Base-by-base conservation (phyloP, 2,113 vertebrate species). In the Apodemus sylvaticus region DNA sequence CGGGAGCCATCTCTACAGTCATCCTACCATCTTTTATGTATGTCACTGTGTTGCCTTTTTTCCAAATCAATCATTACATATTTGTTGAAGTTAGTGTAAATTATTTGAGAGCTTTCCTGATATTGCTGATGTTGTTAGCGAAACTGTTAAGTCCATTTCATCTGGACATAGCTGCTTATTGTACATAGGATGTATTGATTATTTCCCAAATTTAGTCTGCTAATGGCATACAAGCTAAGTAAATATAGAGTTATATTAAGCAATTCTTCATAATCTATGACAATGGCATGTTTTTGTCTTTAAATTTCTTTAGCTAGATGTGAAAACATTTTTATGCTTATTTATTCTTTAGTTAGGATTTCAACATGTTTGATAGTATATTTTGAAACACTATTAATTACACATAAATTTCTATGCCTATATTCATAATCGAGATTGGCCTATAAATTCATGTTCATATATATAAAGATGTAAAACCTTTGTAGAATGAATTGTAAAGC, bases 121-220 rank as follows among this genome's bases (percentile, higher is more conserved):
- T 92, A 51, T 31, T 90, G 4, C 70, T 68, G 10, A 13, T 90
- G 45, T 36, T 88, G 22, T 89, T 76, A 91, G 88, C n/a, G 9
- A 71, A 86, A 94, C 17, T 94, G 93, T 96, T 73, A 66, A 60
- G 74, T 91, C 7, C 14, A 89, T 79, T 95, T 90, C n/a, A 86
- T 89, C 89, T 94, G 58, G 31, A 91, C 90, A 91, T 62, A 60
- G 26, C 24, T 90, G 86, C 22, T 94, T 85, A 29, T 4, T 73
- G 58, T 53, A 74, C 48, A 70, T 73, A 83, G 71, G 79, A 55
- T 89, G 70, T 48, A 13, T 11, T 29, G 42, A 1, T 9, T 94
- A 14, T 88, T 17, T 66, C 42, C 6, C 58, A 95, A 58, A 64
- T 60, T 91, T 91, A 70, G 14, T 85, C 91, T 71, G 7, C 16